Percentiles rank a stretch among this genome's conserved stretches.
Conservation (phyloP, 2,113 vertebrate genomes). For the Daboia siamensis region DNA sequence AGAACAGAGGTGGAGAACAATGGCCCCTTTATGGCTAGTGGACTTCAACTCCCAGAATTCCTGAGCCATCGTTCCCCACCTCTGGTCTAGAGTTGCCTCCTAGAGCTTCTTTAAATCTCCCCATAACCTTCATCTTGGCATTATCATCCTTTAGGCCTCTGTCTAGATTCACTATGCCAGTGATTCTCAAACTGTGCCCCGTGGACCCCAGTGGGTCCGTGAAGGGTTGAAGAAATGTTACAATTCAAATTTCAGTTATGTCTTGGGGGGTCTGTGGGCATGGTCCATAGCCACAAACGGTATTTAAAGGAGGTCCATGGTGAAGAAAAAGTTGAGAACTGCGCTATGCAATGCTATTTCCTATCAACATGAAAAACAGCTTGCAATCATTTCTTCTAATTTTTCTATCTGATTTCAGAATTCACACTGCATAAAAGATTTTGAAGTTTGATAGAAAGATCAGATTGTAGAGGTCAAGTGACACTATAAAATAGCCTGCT, state of each 20-base stretch:
- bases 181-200: too few species aligned
- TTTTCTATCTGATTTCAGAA: neutral
- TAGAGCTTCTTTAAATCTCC: neutral
- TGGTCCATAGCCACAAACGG: too few species aligned
- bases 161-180: neutral
- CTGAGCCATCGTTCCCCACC: too few species aligned
- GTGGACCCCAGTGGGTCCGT: too few species aligned
- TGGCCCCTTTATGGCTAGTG: too few species aligned
- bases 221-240: too few species aligned
- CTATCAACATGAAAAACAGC: neutral
- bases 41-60: too few species aligned
- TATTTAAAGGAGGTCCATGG: too few species aligned
- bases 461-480: neutral
- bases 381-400: neutral
- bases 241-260: too few species aligned
- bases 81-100: neutral
- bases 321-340: too few species aligned
- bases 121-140: neutral
- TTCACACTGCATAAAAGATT: neutral
- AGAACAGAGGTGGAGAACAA: too few species aligned
- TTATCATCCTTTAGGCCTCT: neutral
- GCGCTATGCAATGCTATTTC: neutral
- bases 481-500: neutral
- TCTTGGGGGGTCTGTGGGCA: too few species aligned
- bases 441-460: neutral